These are phyloP conservation scores for Canis aureus DNA, from an alignment of 2,113 vertebrate species.

Conservation along the genomic window DNA sequence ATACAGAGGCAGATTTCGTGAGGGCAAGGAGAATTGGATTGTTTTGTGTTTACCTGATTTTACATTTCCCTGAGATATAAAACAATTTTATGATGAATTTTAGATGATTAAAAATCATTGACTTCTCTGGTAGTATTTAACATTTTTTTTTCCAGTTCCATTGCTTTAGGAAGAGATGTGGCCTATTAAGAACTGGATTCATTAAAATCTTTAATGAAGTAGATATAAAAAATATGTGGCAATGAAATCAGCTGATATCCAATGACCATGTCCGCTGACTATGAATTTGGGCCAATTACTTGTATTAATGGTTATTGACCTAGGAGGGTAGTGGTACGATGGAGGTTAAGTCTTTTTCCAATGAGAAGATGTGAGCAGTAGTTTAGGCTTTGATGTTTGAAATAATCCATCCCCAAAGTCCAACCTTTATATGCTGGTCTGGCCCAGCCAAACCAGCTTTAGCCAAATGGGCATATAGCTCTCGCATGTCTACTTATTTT, in stretches of 20 bases:
- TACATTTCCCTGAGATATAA: not conserved
- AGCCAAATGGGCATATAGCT: not conserved
- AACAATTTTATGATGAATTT: not conserved
- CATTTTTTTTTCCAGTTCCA: not conserved
- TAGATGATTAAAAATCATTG: not conserved
- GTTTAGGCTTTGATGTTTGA: not conserved
- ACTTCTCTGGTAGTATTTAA: not conserved
- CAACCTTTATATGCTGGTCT: not conserved
- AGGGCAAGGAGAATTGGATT: not conserved
- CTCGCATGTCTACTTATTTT: not conserved
- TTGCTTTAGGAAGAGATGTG: not conserved
- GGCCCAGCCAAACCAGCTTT: not conserved
- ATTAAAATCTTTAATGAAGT: not conserved
- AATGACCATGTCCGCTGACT: not conserved
- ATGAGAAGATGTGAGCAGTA: not conserved
- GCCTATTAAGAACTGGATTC: constrained; percentile 12
- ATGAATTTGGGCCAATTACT: constrained; percentile 18
- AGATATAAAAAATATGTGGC: not conserved
- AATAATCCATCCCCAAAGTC: not conserved
- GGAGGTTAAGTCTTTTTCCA: not conserved
- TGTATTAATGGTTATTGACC: not conserved
- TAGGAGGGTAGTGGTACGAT: not conserved
- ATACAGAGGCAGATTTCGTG: not conserved
- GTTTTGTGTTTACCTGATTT: not conserved
- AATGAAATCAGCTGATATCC: not conserved